phyloP scores from a whole-genome alignment of 2,888 invertebrate species.

The Apamea sordens region DNA sequence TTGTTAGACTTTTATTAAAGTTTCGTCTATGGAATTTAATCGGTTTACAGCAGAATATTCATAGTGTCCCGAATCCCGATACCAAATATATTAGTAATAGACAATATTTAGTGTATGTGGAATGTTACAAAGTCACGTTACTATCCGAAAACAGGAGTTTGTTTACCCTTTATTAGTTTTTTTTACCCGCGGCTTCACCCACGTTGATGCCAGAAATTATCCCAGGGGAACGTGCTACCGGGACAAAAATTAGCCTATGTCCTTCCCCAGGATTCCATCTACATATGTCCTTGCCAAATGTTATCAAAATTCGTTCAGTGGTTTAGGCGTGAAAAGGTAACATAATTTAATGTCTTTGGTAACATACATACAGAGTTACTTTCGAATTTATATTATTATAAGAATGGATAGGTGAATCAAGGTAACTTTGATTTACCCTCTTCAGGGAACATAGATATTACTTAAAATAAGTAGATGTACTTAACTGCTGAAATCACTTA shows the following conservation, averaged over 20 bases:
- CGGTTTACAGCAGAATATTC: not conserved
- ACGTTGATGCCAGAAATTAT: not conserved
- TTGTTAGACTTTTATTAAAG: not conserved
- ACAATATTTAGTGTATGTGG: not conserved
- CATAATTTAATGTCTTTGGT: too few species aligned
- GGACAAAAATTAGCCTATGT: not conserved
- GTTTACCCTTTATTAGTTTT: too few species aligned
- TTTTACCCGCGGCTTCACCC: too few species aligned
- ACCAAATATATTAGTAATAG: not conserved
- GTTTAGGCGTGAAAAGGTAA: not conserved
- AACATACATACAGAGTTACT: not conserved
- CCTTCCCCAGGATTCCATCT: not conserved
- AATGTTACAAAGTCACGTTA: too few species aligned
- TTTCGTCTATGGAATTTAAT: not conserved
- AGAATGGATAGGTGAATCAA: not conserved
- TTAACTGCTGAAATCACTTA: not conserved
- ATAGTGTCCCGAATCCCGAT: not conserved
- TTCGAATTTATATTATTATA: not conserved
- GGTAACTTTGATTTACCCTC: not conserved
- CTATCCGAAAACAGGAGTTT: too few species aligned
- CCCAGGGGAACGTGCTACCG: not conserved
- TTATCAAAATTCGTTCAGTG: too few species aligned
- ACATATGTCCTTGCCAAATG: not conserved
- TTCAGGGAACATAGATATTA: not conserved
- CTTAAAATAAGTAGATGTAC: not conserved